Conservation (phyloP, 2,888 invertebrate species). For the Itoplectis maculator region DNA sequence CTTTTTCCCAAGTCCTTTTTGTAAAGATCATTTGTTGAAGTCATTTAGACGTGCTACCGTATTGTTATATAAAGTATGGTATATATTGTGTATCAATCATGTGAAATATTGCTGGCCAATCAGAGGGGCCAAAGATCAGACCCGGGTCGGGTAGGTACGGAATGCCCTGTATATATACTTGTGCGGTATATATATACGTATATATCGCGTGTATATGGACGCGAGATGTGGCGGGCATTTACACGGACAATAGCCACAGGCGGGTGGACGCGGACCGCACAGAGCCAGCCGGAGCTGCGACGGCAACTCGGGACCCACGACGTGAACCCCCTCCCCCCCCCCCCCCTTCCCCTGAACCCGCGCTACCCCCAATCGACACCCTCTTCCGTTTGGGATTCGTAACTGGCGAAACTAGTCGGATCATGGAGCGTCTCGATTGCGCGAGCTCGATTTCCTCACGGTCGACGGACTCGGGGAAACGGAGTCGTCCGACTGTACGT, state of each 20-base stretch:
- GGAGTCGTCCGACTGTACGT: background rate
- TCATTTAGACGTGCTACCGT: too few species aligned
- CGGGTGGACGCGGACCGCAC: conserved; percentile 25
- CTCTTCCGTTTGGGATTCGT: conserved; percentile 39
- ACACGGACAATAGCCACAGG: conserved; percentile 44
- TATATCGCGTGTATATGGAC: conserved; percentile 7
- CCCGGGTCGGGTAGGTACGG: too few species aligned
- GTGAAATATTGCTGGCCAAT: too few species aligned
- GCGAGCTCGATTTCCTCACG: conserved; percentile 57
- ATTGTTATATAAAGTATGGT: too few species aligned
- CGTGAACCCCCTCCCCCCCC: too few species aligned
- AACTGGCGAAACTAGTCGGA: conserved; percentile 66
- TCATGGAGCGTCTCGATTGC: conserved; percentile 66
- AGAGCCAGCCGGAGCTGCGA: conserved; percentile 14
- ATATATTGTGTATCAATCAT: too few species aligned
- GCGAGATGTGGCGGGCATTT: conserved; percentile 8
- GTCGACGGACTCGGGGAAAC: conserved; percentile 1
- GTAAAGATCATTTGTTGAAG: too few species aligned
- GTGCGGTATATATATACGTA: background rate
- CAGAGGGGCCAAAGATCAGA: too few species aligned
- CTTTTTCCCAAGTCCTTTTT: too few species aligned
- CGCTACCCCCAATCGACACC: conserved; percentile 60
- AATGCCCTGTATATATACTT: background rate
- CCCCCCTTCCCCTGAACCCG: too few species aligned
- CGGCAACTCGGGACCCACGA: background rate